Conservation (phyloP, 1,140 invertebrate genomes). For the Nasonia giraulti region DNA sequence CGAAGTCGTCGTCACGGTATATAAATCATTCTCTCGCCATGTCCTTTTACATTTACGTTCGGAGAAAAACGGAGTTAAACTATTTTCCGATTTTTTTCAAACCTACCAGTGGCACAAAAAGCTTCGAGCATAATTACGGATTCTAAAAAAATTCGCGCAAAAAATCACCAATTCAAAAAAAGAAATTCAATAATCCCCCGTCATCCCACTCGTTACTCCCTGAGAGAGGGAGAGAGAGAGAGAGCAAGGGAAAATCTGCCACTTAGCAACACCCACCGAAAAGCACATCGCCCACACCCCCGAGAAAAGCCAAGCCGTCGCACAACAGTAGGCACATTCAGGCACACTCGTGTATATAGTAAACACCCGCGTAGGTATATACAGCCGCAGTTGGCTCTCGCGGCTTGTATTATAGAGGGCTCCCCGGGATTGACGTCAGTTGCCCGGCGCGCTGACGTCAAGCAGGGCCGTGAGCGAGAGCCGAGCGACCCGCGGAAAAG, state of each 20-base stretch:
- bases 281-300: background rate
- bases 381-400: background rate
- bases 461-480: conserved; percentile 61
- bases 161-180: too few relatives aligned
- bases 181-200: too few relatives aligned
- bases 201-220: background rate
- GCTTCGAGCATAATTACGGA: too few relatives aligned
- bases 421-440: conserved; percentile 65
- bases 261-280: background rate
- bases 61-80: too few relatives aligned
- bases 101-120: too few relatives aligned
- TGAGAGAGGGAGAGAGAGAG: background rate
- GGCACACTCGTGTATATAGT: too few relatives aligned
- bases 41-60: too few relatives aligned
- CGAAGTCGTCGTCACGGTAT: background rate
- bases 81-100: too few relatives aligned
- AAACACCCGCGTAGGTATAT: background rate
- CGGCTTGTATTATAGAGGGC: background rate
- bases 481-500: background rate
- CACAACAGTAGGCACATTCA: background rate
- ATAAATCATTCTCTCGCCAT: too few relatives aligned
- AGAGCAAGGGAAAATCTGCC: background rate
- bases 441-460: conserved; percentile 60
- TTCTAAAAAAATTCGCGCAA: too few relatives aligned
- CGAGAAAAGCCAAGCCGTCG: background rate